phyloP scores from a whole-genome alignment of 1,140 invertebrate species.

The Drosophila azteca region DNA sequence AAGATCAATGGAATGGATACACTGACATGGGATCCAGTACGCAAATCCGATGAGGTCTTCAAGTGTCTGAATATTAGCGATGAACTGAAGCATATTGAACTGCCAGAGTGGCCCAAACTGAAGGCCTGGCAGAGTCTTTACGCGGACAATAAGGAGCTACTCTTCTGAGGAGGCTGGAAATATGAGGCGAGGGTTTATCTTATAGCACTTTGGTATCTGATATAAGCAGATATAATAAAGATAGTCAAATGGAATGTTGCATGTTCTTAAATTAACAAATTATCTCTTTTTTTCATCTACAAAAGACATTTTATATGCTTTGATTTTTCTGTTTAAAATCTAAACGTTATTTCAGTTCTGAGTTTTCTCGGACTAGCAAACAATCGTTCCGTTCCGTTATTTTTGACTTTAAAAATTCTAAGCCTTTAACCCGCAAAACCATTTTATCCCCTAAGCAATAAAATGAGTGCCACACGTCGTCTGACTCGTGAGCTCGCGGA shows the following conservation, averaged over 20 bases:
- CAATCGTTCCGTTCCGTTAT: neutral
- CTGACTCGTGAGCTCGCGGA: constrained; percentile 93
- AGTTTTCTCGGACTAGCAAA: too few species aligned
- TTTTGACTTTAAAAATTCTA: constrained; percentile 29
- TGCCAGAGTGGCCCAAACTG: constrained; percentile 83
- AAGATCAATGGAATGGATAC: constrained; percentile 73
- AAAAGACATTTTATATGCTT: too few species aligned
- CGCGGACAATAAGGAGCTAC: constrained; percentile 58
- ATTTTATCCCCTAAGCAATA: neutral
- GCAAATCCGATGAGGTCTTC: constrained; percentile 65
- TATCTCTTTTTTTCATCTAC: too few species aligned
- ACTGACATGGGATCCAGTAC: constrained; percentile 67
- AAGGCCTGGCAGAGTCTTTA: constrained; percentile 83
- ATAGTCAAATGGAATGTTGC: too few species aligned
- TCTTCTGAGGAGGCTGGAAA: constrained; percentile 37
- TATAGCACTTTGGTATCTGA: too few species aligned
- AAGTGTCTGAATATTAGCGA: constrained; percentile 84
- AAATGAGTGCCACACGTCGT: constrained; percentile 88
- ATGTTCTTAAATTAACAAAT: too few species aligned
- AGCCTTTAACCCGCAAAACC: neutral
- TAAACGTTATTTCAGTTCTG: too few species aligned
- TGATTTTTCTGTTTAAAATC: too few species aligned
- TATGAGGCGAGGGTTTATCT: too few species aligned
- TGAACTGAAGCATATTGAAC: constrained; percentile 75
- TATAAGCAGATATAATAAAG: too few species aligned